A percentile compares a stretch with the other conserved stretches of the same genome.
Evolutionary conservation across 2,113 vertebrate species (phyloP).

Genomic region (Dromiciops gliroides): DNA sequence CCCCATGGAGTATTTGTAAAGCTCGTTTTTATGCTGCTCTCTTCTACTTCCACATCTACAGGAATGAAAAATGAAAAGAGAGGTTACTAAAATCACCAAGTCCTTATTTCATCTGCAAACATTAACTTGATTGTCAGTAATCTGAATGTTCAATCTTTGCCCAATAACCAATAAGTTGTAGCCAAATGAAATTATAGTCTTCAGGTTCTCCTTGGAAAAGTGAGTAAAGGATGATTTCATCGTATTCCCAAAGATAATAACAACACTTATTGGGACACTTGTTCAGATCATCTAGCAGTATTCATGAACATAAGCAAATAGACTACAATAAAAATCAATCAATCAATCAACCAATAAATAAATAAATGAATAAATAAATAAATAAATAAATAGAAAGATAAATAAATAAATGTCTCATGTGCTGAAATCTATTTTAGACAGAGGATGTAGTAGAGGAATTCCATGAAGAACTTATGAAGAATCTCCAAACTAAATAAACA

Average conservation of each 20-base stretch:
- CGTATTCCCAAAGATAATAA: neutral
- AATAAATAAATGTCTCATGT: neutral
- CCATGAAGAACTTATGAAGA: neutral
- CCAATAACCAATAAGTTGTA: neutral
- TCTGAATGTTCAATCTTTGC: neutral
- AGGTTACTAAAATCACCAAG: neutral
- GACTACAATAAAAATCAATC: neutral
- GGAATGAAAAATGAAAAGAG: neutral
- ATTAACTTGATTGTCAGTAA: neutral
- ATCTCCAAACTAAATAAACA: neutral
- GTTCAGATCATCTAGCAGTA: neutral
- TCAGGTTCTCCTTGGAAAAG: neutral
- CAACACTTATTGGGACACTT: neutral
- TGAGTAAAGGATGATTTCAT: neutral
- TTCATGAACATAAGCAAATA: neutral
- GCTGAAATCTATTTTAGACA: neutral
- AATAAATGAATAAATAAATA: no score
- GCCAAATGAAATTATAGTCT: neutral
- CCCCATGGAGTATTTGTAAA: neutral
- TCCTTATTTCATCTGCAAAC: neutral
- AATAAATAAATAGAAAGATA: no score
- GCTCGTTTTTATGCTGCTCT: neutral
- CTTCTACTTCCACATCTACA: neutral
- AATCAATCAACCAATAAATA: no score
- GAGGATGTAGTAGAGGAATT: neutral